Evolutionary conservation across 2,113 vertebrate genomes (phyloP).

Genomic region (Coreoperca whiteheadi): DNA sequence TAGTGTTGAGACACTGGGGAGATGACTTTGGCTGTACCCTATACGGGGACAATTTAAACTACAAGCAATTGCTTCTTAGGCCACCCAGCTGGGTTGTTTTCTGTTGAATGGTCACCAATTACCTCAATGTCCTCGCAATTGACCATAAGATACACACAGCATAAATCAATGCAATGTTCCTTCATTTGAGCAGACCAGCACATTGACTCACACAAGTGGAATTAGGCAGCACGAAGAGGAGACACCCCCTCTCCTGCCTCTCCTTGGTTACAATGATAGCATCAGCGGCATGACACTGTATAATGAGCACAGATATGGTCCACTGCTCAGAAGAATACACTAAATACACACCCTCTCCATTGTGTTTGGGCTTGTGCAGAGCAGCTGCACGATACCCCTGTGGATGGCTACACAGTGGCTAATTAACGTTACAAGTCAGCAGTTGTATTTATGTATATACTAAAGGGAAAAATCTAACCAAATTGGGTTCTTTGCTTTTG

Average conservation of each 20-base stretch:
- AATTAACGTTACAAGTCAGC: constrained; percentile 53
- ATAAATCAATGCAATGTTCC: constrained; percentile 56
- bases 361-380: constrained; percentile 39
- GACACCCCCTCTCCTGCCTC: constrained; percentile 14
- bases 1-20: constrained; percentile 19
- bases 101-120: constrained; percentile 50
- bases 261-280: constrained; percentile 47
- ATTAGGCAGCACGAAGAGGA: constrained; percentile 45
- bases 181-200: constrained; percentile 2
- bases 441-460: constrained; percentile 53
- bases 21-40: constrained; percentile 42
- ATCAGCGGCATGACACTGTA: constrained; percentile 66
- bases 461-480: constrained; percentile 38
- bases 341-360: constrained; percentile 48
- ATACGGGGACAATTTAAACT: constrained; percentile 44
- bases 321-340: constrained; percentile 53
- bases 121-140: constrained; percentile 32
- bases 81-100: constrained; percentile 45
- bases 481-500: constrained; percentile 31
- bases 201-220: constrained; percentile 28
- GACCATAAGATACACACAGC: constrained; percentile 44
- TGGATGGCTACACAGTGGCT: constrained; percentile 45
- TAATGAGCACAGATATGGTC: constrained; percentile 69
- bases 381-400: constrained; percentile 48
- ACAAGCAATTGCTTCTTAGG: constrained; percentile 42